These are phyloP conservation scores for Whitmania pigra DNA, from an alignment of 1,140 invertebrate species.

Conservation along the genomic window DNA sequence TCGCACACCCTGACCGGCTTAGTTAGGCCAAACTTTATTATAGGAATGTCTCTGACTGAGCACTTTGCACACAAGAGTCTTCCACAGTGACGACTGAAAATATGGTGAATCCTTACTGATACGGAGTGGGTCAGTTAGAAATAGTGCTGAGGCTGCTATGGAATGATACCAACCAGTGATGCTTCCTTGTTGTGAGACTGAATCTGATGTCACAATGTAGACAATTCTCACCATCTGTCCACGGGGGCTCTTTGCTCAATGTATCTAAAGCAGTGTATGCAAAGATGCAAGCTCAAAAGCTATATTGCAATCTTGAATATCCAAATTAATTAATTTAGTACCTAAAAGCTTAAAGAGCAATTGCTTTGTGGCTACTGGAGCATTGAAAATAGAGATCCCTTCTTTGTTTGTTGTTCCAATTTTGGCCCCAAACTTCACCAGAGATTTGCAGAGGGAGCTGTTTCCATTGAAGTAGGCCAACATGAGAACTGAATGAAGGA, in stretches of 20 bases:
- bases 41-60: constrained; percentile 81
- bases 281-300: background rate
- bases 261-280: too few species aligned
- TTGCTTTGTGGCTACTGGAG: constrained; percentile 82
- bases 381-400: constrained; percentile 84
- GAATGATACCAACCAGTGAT: constrained; percentile 65
- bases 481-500: constrained; percentile 51
- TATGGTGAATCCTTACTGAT: too few species aligned
- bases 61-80: constrained; percentile 81
- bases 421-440: constrained; percentile 73
- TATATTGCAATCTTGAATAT: too few species aligned
- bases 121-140: too few species aligned
- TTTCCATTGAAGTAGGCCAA: constrained; percentile 90
- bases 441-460: constrained; percentile 69
- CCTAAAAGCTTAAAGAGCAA: constrained; percentile 58
- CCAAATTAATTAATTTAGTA: constrained; percentile 28
- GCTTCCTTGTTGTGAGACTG: constrained; percentile 78
- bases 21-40: constrained; percentile 80
- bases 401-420: constrained; percentile 78
- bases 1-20: constrained; percentile 86
- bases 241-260: constrained; percentile 71
- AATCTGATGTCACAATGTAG: constrained; percentile 83
- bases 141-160: too few species aligned
- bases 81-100: constrained; percentile 76
- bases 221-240: constrained; percentile 81